Base-by-base conservation (phyloP, 2,113 vertebrate genomes). In the Myrmecobius fasciatus region DNA sequence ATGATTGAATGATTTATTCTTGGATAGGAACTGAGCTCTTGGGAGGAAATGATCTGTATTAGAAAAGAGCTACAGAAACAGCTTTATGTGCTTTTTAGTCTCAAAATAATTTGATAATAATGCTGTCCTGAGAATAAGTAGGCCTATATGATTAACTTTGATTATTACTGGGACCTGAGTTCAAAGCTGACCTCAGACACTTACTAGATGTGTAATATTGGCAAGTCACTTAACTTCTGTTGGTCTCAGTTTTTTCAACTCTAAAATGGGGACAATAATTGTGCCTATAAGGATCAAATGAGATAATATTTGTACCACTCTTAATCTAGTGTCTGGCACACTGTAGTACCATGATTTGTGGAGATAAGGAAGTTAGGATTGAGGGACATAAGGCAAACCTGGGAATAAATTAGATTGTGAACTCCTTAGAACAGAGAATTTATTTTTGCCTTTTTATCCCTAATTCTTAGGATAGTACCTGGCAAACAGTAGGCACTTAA, bases 21-120 rank as follows among this genome's bases (percentile, higher is more conserved):
- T 75, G 60, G 31, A n/a, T 36, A 75, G 60, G 60, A 36, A 6
- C 12, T 75, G 60, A 75, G 31, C 4, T 12, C 60, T 14, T 75
- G 31, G 31, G 60, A 94, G 28, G 43, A 53, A 53, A 60, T 90
- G 88, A 89, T 75, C 94, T 52, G 75, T 89, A 92, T 95, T 93
- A 8, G 56, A 67, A 54, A 25, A 25, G 53, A 54, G 6, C 53
- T 25, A 25, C 6, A 91, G 90, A 22, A 91, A 92, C 92, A 75
- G 3, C 4, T n/a, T 47, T 93, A 25, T 60, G 28, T 0, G 26
- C 31, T 90, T 11, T 75, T 26, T 94, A 47, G 60, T 88, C 60
- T 83, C 7, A 8, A 92, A 75, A 26, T 90, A 47, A 52, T 28
- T 36, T 43, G 31, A 75, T n/a, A 14, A n/a, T 36, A 36, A 60